phyloP scores from a whole-genome alignment of 2,888 invertebrate genomes.

The Lochmaea crataegi region DNA sequence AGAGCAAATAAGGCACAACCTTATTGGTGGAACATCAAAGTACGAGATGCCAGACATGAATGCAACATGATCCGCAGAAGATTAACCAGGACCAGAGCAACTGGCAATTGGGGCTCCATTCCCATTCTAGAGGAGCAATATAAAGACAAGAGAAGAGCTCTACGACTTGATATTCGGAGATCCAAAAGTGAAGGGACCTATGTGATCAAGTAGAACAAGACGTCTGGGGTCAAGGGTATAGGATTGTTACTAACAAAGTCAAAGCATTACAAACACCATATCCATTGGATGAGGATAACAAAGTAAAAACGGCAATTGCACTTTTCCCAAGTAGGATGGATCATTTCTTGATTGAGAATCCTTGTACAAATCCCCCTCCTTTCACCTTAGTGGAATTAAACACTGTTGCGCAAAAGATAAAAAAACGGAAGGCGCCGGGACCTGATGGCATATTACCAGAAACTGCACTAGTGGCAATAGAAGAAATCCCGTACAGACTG shows the following conservation, averaged over 20 bases:
- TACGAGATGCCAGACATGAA: neutral
- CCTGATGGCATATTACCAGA: constrained; percentile 8
- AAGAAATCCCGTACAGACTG: neutral
- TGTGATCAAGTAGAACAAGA: constrained; percentile 8
- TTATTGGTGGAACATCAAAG: constrained; percentile 21
- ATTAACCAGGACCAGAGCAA: constrained; percentile 1
- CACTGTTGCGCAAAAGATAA: neutral
- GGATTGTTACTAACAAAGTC: constrained; percentile 5
- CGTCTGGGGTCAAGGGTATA: constrained; percentile 7
- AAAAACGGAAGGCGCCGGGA: constrained; percentile 4
- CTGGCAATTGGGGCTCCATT: too few species aligned
- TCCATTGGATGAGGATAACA: neutral
- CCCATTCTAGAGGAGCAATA: neutral
- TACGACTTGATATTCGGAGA: neutral
- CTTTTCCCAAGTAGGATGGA: constrained; percentile 21
- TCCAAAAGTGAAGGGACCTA: neutral
- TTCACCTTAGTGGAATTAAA: constrained; percentile 15
- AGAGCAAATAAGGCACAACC: neutral
- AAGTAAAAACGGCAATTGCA: constrained; percentile 1
- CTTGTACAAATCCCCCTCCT: neutral
- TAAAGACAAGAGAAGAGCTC: neutral
- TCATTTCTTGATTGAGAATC: neutral
- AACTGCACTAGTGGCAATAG: neutral
- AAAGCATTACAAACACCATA: constrained; percentile 14
- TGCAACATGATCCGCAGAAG: neutral